phyloP scores from a whole-genome alignment of 1,140 invertebrate species.

The Orchestia grillus region DNA sequence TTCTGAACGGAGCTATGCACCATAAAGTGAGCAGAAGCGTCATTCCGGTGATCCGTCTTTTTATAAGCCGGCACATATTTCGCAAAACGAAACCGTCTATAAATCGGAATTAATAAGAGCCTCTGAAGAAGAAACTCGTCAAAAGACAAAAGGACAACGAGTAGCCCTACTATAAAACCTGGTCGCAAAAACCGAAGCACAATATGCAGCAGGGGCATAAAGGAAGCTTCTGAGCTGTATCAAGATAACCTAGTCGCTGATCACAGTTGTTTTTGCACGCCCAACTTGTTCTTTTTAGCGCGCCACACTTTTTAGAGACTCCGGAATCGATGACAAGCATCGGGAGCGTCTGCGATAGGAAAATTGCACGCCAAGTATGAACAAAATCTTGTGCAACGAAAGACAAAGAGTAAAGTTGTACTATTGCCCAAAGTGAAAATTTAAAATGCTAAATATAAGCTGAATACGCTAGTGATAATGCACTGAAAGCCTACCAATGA shows the following conservation, averaged over 20 bases:
- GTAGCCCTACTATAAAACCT: background rate
- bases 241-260: conserved; percentile 31
- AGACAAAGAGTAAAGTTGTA: background rate
- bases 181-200: conserved; percentile 34
- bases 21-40: background rate
- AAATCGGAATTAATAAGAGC: conserved; percentile 28
- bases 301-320: background rate
- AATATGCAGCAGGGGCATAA: conserved; percentile 24
- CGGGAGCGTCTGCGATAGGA: background rate
- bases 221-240: background rate
- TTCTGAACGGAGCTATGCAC: background rate
- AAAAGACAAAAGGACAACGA: background rate
- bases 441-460: background rate
- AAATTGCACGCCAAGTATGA: background rate
- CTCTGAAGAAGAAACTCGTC: background rate
- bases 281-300: background rate
- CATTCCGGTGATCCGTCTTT: background rate
- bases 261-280: background rate
- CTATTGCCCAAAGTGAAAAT: background rate
- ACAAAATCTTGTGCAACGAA: background rate
- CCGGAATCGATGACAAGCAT: background rate
- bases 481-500: background rate
- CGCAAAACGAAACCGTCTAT: background rate
- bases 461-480: background rate
- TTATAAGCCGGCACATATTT: background rate